A percentile compares a stretch with the other conserved stretches of the same genome.
phyloP scores from a whole-genome alignment of 2,888 invertebrate genomes.

The Epinotia bilunana region DNA sequence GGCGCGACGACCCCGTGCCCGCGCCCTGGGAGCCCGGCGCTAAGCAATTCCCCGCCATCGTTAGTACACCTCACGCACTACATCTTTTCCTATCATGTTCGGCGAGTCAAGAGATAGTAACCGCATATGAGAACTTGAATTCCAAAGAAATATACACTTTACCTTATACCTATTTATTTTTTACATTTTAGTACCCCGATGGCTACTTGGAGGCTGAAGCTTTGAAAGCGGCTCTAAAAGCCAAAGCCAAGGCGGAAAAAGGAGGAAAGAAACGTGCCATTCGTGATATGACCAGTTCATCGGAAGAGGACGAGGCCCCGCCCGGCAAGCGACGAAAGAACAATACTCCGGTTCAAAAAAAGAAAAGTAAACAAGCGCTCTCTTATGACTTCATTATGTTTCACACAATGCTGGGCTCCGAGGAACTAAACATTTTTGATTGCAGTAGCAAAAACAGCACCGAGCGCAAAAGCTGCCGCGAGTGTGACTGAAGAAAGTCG shows the following conservation, averaged over 20 bases:
- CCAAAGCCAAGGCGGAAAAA: slow-evolving; percentile 55
- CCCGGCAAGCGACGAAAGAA: slow-evolving; percentile 60
- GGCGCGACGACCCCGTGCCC: slow-evolving; percentile 90
- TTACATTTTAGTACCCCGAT: slow-evolving; percentile 86
- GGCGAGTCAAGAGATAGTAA: neutral
- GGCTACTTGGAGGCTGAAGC: slow-evolving; percentile 88
- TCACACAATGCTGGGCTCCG: neutral
- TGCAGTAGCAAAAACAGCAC: slow-evolving; percentile 48
- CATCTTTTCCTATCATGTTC: neutral
- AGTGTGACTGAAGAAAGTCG: slow-evolving; percentile 53
- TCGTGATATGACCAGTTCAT: slow-evolving; percentile 59
- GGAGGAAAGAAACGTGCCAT: slow-evolving; percentile 60
- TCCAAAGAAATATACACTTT: neutral
- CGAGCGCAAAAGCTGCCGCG: slow-evolving; percentile 53
- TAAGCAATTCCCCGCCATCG: slow-evolving; percentile 81
- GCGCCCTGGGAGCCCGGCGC: slow-evolving; percentile 92
- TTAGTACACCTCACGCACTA: slow-evolving; percentile 53
- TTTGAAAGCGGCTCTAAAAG: slow-evolving; percentile 73
- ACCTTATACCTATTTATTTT: slow-evolving; percentile 27
- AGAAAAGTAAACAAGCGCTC: slow-evolving; percentile 43
- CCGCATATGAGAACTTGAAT: too few species aligned
- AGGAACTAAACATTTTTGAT: neutral
- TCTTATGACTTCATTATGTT: neutral
- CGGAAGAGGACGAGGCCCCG: slow-evolving; percentile 57
- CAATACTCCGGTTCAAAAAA: slow-evolving; percentile 47